Conservation (phyloP, 2,888 invertebrate genomes). For the Eristalis pertinax region DNA sequence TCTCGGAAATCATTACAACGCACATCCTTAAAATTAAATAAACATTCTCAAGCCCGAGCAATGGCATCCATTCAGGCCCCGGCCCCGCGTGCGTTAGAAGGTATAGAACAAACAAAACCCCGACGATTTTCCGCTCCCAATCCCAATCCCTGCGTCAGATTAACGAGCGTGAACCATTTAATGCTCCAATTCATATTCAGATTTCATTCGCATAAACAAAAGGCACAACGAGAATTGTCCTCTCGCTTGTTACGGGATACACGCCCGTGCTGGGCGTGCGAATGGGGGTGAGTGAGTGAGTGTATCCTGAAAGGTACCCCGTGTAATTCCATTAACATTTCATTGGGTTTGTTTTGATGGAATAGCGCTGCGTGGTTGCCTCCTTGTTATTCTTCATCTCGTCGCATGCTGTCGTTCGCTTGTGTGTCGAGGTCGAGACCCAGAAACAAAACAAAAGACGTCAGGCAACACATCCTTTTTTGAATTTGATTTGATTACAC, state of each 20-base stretch:
- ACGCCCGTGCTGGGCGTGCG: neutral
- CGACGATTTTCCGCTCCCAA: constrained; percentile 48
- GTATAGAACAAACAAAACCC: constrained; percentile 68
- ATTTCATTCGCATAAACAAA: constrained; percentile 72
- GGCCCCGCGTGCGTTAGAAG: constrained; percentile 26
- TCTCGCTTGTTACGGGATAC: constrained; percentile 34
- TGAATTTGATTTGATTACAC: constrained; percentile 70
- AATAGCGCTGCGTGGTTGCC: constrained; percentile 46
- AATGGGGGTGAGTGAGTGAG: constrained; percentile 26
- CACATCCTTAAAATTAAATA: constrained; percentile 73
- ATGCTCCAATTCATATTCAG: constrained; percentile 73
- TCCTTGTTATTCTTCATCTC: constrained; percentile 13
- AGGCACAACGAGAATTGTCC: constrained; percentile 69
- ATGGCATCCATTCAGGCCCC: neutral
- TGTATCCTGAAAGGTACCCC: constrained; percentile 14
- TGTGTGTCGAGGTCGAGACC: constrained; percentile 59
- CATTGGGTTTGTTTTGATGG: constrained; percentile 71
- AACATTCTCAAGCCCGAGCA: constrained; percentile 65
- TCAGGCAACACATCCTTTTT: constrained; percentile 60
- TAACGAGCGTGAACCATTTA: constrained; percentile 73
- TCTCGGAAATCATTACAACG: constrained; percentile 70
- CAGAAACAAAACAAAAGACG: constrained; percentile 62
- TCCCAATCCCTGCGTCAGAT: constrained; percentile 55
- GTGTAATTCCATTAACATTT: constrained; percentile 71
- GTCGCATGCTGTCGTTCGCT: neutral